Base-by-base conservation (phyloP, 2,888 invertebrate species). In the Eristalinus aeneus region DNA sequence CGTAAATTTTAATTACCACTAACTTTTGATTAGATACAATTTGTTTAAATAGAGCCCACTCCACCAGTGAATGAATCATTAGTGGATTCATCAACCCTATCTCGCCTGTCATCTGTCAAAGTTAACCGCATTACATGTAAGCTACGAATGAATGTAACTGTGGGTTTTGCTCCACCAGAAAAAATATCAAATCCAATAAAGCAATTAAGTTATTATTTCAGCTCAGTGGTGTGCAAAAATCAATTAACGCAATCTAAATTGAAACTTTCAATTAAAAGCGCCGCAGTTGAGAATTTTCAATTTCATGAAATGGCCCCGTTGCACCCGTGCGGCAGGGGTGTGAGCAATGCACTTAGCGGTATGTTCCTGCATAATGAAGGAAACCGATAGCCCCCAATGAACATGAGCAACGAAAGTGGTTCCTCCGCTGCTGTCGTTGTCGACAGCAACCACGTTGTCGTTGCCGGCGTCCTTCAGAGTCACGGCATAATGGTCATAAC, bases 191-290 rank as follows among this genome's bases (percentile, higher is more conserved):
- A 46, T 16, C 16, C 46, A 46, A 16, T 16, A 46, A n/a, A 46
- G 6, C 67, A 67, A 67, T 54, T 54, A 32, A 54, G 54, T 20
- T 32, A 67, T 54, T 67, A 54, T 67, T 12, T 22, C 54, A 27
- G 67, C 32, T 54, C 67, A 32, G 8, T 67, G 32, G 67, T 32
- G 20, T 64, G 63, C 36, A 36, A 64, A 67, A 67, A 67, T 67
- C 67, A 67, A 67, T 67, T 54, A 67, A 67, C 67, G 54, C 54
- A 54, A 67, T 67, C 67, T 54, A 22, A 32, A 67, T 54, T 54
- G 53, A 32, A 54, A 16, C 20, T 67, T 67, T 67, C 54, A 53
- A 54, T 67, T 54, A 53, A 32, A 16, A 20, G 53, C n/a, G 12
- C 31, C 27, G 67, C 27, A 27, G 27, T 53, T 53, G 27, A 54